These are phyloP conservation scores for Clusia tigrina DNA, from an alignment of 2,888 invertebrate species.

Conservation along the genomic window DNA sequence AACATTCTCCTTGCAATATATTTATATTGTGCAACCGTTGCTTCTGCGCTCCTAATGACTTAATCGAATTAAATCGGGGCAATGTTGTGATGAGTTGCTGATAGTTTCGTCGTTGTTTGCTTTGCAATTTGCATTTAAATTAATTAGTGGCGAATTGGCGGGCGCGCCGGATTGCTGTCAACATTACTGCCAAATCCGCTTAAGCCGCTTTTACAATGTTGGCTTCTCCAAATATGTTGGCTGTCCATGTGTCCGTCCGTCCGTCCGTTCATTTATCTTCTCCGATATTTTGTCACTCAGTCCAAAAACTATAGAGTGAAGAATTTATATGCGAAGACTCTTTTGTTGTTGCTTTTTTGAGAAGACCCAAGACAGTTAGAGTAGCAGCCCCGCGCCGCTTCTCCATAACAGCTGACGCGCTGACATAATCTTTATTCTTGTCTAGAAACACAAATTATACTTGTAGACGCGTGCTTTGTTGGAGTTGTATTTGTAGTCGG, in stretches of 20 bases:
- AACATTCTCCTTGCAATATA: no score
- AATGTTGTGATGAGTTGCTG: background rate
- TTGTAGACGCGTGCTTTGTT: background rate
- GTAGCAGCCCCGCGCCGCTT: background rate
- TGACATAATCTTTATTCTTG: slow-evolving; percentile 16
- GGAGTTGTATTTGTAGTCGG: no score
- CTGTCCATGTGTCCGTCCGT: background rate
- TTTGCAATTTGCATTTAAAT: slow-evolving; percentile 8
- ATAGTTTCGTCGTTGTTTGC: background rate
- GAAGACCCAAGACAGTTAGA: background rate
- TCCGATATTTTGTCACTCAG: slow-evolving; percentile 9
- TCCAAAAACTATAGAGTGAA: slow-evolving; percentile 1
- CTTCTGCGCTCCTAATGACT: background rate
- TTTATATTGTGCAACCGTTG: no score
- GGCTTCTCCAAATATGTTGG: slow-evolving; percentile 1
- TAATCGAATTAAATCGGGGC: background rate
- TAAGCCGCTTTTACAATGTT: slow-evolving; percentile 1
- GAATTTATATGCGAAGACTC: no score
- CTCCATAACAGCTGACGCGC: background rate
- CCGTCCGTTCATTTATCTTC: background rate
- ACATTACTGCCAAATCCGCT: background rate
- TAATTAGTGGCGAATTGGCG: background rate
- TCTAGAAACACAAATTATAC: no score
- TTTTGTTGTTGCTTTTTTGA: background rate
- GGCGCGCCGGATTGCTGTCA: background rate